phyloP scores from a whole-genome alignment of 2,888 invertebrate species.

The Plagodis dolabraria region DNA sequence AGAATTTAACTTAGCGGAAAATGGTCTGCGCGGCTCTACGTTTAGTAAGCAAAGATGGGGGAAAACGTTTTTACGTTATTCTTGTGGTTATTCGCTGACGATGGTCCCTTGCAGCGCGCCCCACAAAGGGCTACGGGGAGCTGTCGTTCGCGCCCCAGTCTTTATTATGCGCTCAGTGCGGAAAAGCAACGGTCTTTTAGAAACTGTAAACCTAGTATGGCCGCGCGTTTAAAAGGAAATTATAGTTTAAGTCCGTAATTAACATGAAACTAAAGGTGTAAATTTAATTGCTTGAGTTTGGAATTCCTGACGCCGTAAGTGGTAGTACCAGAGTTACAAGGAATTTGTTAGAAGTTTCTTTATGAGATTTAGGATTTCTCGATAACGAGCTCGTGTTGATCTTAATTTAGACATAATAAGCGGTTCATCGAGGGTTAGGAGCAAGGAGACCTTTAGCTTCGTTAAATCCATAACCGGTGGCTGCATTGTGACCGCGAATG shows the following conservation, averaged over 20 bases:
- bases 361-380: slow-evolving; percentile 31
- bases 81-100: slow-evolving; percentile 64
- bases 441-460: slow-evolving; percentile 62
- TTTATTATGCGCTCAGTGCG: slow-evolving; percentile 67
- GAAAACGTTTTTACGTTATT: slow-evolving; percentile 76
- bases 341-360: slow-evolving; percentile 24
- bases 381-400: slow-evolving; percentile 44
- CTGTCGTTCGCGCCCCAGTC: slow-evolving; percentile 53
- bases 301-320: slow-evolving; percentile 17
- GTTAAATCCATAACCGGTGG: slow-evolving; percentile 70
- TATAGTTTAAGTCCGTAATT: slow-evolving; percentile 60
- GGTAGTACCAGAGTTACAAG: slow-evolving; percentile 21
- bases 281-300: slow-evolving; percentile 38
- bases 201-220: slow-evolving; percentile 60
- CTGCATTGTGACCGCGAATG: slow-evolving; percentile 63
- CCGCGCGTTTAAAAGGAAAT: slow-evolving; percentile 58
- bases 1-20: slow-evolving; percentile 82
- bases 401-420: slow-evolving; percentile 63
- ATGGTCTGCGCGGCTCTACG: slow-evolving; percentile 61
- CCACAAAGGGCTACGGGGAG: slow-evolving; percentile 61
- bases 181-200: slow-evolving; percentile 66
- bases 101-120: slow-evolving; percentile 54
- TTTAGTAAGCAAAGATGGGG: slow-evolving; percentile 62
- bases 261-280: slow-evolving; percentile 54
- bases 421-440: slow-evolving; percentile 56